Conservation (phyloP, 1,140 invertebrate genomes). For the Halesus radiatus region DNA sequence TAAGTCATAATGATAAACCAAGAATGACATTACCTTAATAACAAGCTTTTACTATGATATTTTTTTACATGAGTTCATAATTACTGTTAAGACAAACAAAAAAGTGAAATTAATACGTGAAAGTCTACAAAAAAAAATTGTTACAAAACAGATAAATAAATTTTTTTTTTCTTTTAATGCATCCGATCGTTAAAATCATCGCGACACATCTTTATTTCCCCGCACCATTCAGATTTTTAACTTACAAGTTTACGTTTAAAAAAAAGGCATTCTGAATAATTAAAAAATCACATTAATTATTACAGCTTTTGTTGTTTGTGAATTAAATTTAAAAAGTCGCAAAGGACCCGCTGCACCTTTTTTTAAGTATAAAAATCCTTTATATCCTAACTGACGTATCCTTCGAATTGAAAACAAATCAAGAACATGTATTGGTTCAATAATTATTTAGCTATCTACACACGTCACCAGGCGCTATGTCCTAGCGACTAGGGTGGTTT, state of each 20-base stretch:
- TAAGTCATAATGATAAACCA: too few species aligned
- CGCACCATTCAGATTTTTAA: too few species aligned
- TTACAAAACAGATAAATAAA: too few species aligned
- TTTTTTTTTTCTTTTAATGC: too few species aligned
- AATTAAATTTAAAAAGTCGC: constrained; percentile 21
- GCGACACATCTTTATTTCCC: too few species aligned
- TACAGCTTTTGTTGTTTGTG: neutral
- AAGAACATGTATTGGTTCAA: constrained; percentile 38
- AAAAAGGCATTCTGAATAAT: neutral
- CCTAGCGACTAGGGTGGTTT: constrained; percentile 47
- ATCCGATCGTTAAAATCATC: too few species aligned
- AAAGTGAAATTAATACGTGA: too few species aligned
- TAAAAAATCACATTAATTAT: constrained; percentile 12
- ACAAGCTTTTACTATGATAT: too few species aligned
- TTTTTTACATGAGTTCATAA: too few species aligned
- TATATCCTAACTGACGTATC: constrained; percentile 8
- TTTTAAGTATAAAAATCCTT: constrained; percentile 38
- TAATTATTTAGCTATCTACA: constrained; percentile 54
- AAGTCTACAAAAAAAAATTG: too few species aligned
- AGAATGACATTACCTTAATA: too few species aligned
- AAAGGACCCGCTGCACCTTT: neutral
- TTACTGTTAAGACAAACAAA: too few species aligned
- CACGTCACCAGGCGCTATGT: constrained; percentile 52
- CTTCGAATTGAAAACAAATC: constrained; percentile 28
- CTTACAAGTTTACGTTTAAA: neutral